A percentile compares a stretch with the other conserved stretches of the same genome.
phyloP scores from a whole-genome alignment of 2,113 vertebrate genomes.

The Dipodomys ordii region DNA sequence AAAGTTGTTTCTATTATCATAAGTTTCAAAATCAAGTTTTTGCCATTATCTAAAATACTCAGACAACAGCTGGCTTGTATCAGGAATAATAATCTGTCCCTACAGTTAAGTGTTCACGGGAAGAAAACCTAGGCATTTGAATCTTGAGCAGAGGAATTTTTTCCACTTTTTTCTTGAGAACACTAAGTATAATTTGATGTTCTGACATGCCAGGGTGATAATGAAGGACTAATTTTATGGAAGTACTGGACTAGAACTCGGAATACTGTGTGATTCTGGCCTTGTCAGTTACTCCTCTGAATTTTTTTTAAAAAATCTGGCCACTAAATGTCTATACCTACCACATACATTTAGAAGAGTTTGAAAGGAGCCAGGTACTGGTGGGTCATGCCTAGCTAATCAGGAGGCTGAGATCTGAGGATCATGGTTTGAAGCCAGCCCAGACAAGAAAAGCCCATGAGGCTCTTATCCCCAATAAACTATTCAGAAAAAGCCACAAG shows the following conservation, averaged over 20 bases:
- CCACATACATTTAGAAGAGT: background rate
- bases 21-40: background rate
- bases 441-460: too few species aligned
- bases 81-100: background rate
- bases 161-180: slow-evolving; percentile 24
- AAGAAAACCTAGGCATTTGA: background rate
- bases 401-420: too few species aligned
- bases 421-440: too few species aligned
- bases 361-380: background rate
- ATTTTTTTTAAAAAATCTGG: background rate
- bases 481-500: too few species aligned
- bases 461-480: too few species aligned
- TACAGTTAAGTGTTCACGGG: background rate
- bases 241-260: background rate
- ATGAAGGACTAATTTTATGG: background rate
- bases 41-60: background rate
- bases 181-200: background rate
- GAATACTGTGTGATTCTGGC: background rate
- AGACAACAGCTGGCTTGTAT: background rate
- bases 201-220: background rate
- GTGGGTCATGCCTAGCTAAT: too few species aligned
- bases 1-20: background rate
- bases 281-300: background rate
- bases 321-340: background rate
- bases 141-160: slow-evolving; percentile 22